Evolutionary conservation across 23 tunicate genomes (phyloP).

Genomic region (Ascidia mentula): DNA sequence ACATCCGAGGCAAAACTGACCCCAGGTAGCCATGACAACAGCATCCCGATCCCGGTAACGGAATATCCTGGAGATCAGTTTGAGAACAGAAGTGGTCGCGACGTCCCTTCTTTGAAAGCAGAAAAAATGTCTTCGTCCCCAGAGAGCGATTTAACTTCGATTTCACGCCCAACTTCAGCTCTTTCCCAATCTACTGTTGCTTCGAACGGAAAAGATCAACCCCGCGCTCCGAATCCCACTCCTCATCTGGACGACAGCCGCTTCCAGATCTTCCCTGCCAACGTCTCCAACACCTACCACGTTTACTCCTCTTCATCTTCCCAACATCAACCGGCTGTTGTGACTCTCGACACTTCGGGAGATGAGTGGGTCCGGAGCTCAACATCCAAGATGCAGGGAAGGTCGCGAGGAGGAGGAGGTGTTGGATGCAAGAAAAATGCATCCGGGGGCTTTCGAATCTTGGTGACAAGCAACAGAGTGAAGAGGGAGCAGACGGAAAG

Average conservation of each 20-base stretch:
- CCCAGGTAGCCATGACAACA: not conserved
- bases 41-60: too few species aligned
- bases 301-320: conserved; percentile 29
- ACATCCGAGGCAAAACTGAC: not conserved
- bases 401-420: not conserved
- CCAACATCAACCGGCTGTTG: conserved; percentile 43
- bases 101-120: not conserved
- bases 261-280: conserved; percentile 53
- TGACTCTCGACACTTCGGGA: conserved; percentile 31
- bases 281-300: conserved; percentile 42
- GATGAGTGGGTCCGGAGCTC: not conserved
- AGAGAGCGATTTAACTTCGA: too few species aligned
- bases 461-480: not conserved
- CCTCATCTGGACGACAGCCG: conserved; percentile 47
- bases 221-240: conserved; percentile 50
- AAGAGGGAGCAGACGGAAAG: conserved; percentile 2
- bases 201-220: conserved; percentile 11
- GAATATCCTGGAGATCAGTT: too few species aligned
- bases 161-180: not conserved
- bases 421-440: not conserved
- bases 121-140: not conserved
- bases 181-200: not conserved
- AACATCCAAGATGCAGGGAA: not conserved
- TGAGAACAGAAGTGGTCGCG: too few species aligned
- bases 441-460: not conserved